phyloP scores from a whole-genome alignment of 1,140 invertebrate genomes.

The Lepidurus packardi region DNA sequence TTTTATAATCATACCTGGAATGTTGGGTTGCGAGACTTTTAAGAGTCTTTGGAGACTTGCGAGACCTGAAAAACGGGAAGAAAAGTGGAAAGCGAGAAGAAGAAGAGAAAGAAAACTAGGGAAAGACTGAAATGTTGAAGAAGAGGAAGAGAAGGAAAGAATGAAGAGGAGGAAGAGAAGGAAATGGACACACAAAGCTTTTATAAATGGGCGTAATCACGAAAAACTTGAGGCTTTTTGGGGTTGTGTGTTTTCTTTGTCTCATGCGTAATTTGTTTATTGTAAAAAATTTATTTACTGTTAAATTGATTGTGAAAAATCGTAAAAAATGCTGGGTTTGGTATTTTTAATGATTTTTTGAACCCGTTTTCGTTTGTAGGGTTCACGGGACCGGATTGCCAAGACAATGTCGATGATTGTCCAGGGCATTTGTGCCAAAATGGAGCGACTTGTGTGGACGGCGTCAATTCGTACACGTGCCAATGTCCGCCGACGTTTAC shows the following conservation, averaged over 20 bases:
- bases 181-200: not conserved
- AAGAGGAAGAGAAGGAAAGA: not conserved
- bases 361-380: constrained; percentile 54
- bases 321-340: not conserved
- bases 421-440: constrained; percentile 82
- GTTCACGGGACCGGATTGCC: constrained; percentile 76
- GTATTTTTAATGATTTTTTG: constrained; percentile 29
- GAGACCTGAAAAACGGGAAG: not conserved
- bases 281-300: no score
- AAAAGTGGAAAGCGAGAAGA: not conserved
- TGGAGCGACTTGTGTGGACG: constrained; percentile 81
- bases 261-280: no score
- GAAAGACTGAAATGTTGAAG: not conserved
- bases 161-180: not conserved
- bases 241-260: no score
- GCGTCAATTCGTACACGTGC: constrained; percentile 79
- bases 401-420: constrained; percentile 87
- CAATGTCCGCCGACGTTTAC: constrained; percentile 80
- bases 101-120: not conserved
- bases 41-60: not conserved
- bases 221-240: no score
- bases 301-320: no score
- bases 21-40: not conserved
- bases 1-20: constrained; percentile 25
- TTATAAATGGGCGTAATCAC: not conserved